Conservation (phyloP, 2,888 invertebrate genomes). For the Drosophila tripunctata region DNA sequence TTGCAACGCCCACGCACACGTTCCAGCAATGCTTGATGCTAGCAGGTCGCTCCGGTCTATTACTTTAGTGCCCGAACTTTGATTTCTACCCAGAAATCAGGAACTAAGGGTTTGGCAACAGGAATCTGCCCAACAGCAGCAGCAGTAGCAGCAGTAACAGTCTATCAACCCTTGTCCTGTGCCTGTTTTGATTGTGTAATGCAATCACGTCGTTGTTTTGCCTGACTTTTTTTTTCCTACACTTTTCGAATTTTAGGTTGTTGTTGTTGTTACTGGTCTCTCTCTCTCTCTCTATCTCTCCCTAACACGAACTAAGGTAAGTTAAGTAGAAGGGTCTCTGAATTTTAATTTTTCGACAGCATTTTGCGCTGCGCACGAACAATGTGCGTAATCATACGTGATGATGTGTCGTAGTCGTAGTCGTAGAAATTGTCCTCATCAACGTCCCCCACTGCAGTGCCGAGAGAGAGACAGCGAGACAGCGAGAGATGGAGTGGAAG, state of each 20-base stretch:
- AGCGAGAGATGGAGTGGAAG: neutral
- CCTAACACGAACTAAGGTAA: slow-evolving; percentile 59
- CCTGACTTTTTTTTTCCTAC: slow-evolving; percentile 44
- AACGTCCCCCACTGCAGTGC: slow-evolving; percentile 26
- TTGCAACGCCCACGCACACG: slow-evolving; percentile 82
- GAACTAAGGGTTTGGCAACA: neutral
- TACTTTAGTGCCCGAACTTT: slow-evolving; percentile 75
- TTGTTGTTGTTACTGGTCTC: neutral
- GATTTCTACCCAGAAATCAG: slow-evolving; percentile 58
- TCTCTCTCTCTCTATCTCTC: too few relatives aligned
- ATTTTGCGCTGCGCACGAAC: slow-evolving; percentile 75
- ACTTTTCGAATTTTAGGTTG: slow-evolving; percentile 1
- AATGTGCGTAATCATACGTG: slow-evolving; percentile 83
- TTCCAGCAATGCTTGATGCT: slow-evolving; percentile 30
- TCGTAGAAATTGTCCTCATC: slow-evolving; percentile 40
- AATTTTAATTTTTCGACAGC: slow-evolving; percentile 82
- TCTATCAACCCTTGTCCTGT: slow-evolving; percentile 48
- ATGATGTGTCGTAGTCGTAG: slow-evolving; percentile 63
- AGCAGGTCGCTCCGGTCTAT: slow-evolving; percentile 56
- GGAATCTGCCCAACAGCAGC: slow-evolving; percentile 6
- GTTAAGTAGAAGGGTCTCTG: slow-evolving; percentile 78
- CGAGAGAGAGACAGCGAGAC: neutral
- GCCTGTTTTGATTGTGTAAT: slow-evolving; percentile 81
- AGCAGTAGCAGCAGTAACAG: slow-evolving; percentile 31
- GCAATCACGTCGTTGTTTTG: slow-evolving; percentile 82